These are phyloP conservation scores for Idaea dimidiata DNA, from an alignment of 2,888 invertebrate genomes.

Conservation along the genomic window DNA sequence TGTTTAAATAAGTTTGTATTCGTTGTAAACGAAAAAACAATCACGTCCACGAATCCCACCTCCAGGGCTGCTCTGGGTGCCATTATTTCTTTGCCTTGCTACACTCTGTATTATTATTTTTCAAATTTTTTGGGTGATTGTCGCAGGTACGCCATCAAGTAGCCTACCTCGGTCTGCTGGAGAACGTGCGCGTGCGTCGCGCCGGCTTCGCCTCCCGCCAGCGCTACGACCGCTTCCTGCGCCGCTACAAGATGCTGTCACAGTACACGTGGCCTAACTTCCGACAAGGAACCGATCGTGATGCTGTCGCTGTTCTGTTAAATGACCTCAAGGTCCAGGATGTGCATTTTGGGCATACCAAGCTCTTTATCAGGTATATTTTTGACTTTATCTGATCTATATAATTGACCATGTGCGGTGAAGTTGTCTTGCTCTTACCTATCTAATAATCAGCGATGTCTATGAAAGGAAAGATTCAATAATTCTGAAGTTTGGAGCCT, in stretches of 20 bases:
- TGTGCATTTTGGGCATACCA: conserved; percentile 96
- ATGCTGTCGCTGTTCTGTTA: conserved; percentile 92
- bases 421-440: no score
- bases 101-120: no score
- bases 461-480: no score
- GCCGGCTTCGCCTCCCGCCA: conserved; percentile 99
- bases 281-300: conserved; percentile 86
- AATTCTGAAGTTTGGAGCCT: no score
- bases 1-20: no score
- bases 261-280: conserved; percentile 98
- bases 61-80: no score
- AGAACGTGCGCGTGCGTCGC: conserved; percentile 96
- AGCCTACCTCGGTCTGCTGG: conserved; percentile 93
- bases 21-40: no score
- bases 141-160: conserved; percentile 84
- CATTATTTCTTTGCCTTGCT: no score
- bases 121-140: not conserved
- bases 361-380: conserved; percentile 92
- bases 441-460: no score
- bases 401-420: no score
- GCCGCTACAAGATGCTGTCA: conserved; percentile 98
- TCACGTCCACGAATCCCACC: no score
- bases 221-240: conserved; percentile 94
- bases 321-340: conserved; percentile 89
- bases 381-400: no score